Percentiles rank a stretch among this genome's conserved stretches.
phyloP scores from a whole-genome alignment of 2,888 invertebrate genomes.

The Polia nebulosa region DNA sequence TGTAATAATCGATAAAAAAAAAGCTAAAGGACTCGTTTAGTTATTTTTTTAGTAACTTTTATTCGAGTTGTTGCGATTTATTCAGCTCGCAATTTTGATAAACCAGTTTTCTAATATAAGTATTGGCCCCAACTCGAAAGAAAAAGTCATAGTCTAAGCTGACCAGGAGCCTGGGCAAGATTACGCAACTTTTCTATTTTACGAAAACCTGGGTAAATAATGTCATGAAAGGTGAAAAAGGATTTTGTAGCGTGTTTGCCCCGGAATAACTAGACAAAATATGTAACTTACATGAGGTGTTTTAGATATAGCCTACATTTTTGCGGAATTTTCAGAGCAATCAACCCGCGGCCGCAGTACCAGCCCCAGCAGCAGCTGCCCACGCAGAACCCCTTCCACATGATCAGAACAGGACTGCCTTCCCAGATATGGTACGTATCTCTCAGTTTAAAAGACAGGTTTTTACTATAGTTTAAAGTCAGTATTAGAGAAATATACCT shows the following conservation, averaged over 20 bases:
- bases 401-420: too few species aligned
- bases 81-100: not conserved
- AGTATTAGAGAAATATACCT: too few species aligned
- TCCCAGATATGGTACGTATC: too few species aligned
- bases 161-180: not conserved
- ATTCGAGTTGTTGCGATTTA: not conserved
- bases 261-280: not conserved
- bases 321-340: not conserved
- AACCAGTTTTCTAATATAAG: not conserved
- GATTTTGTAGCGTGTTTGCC: not conserved
- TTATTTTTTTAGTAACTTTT: not conserved
- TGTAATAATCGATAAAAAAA: not conserved
- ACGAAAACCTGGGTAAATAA: too few species aligned
- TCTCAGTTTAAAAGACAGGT: too few species aligned
- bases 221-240: too few species aligned
- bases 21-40: not conserved
- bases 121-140: not conserved
- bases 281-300: conserved; percentile 2
- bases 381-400: too few species aligned
- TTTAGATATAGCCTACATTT: conserved; percentile 21
- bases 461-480: too few species aligned
- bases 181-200: too few species aligned
- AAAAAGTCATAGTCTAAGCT: not conserved
- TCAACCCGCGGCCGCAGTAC: too few species aligned
- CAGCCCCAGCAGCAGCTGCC: too few species aligned